These are phyloP conservation scores for Zhuqinia jingwanae DNA, from an alignment of 2,888 invertebrate genomes.

Conservation along the genomic window DNA sequence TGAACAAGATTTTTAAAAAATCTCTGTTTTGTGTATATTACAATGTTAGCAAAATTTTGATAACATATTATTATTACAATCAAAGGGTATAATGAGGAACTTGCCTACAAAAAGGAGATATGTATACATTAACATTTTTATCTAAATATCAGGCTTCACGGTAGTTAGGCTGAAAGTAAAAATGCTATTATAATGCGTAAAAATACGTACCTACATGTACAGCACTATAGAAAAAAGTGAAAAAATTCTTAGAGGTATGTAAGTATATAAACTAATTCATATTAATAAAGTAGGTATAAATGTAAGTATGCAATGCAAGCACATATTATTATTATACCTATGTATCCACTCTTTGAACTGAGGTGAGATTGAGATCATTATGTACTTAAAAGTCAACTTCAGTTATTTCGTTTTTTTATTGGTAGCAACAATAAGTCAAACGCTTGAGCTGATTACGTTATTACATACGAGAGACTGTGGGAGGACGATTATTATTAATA, in stretches of 20 bases:
- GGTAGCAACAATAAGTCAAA: not conserved
- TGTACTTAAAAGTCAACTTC: slow-evolving; percentile 28
- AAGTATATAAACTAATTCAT: not conserved
- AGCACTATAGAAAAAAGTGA: too few species aligned
- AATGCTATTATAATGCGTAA: not conserved
- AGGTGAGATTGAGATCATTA: slow-evolving; percentile 21
- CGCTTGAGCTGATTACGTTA: not conserved
- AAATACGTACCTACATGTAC: not conserved
- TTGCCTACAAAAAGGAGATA: not conserved
- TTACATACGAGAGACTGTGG: not conserved
- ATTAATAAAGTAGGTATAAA: too few species aligned
- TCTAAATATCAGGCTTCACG: not conserved
- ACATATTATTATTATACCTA: not conserved
- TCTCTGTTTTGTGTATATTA: not conserved
- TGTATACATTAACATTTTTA: not conserved
- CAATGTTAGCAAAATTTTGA: not conserved
- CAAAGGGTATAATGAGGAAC: slow-evolving; percentile 28
- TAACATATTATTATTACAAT: not conserved
- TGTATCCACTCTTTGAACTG: not conserved
- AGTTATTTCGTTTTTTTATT: too few species aligned
- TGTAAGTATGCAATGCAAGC: too few species aligned
- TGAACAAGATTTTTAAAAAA: not conserved
- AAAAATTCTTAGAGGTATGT: too few species aligned
- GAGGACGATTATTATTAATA: not conserved
- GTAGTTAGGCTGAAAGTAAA: slow-evolving; percentile 19